phyloP scores from a whole-genome alignment of 2,888 invertebrate species.

The Omphaloscelis lunosa region DNA sequence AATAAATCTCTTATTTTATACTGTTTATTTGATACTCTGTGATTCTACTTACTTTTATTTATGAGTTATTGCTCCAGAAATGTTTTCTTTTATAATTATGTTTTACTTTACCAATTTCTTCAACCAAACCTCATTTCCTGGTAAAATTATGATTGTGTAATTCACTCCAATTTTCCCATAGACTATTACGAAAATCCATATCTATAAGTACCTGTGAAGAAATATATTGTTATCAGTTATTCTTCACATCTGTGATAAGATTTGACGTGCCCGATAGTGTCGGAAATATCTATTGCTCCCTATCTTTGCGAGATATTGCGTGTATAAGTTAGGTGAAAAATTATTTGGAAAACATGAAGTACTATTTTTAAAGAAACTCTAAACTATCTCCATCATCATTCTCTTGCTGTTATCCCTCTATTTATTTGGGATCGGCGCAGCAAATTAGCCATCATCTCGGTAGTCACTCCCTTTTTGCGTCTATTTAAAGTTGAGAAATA shows the following conservation, averaged over 20 bases:
- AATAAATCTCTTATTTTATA: no score
- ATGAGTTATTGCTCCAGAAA: neutral
- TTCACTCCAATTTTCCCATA: conserved; percentile 53
- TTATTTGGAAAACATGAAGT: conserved; percentile 6
- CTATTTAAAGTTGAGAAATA: no score
- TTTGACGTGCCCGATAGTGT: conserved; percentile 54
- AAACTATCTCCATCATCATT: neutral
- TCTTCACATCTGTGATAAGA: conserved; percentile 54
- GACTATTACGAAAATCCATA: conserved; percentile 51
- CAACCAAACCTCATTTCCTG: conserved; percentile 15
- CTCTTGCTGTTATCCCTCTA: no score
- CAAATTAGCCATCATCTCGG: no score
- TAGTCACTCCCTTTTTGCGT: no score
- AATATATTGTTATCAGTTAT: conserved; percentile 43
- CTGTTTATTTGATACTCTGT: neutral
- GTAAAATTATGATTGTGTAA: conserved; percentile 27
- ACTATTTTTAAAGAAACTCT: neutral
- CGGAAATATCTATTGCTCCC: conserved; percentile 38
- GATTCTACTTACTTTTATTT: neutral
- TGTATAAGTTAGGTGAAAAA: conserved; percentile 12
- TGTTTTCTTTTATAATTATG: neutral
- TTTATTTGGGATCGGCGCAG: no score
- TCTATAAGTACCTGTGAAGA: conserved; percentile 60
- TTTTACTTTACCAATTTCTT: neutral
- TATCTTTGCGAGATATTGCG: conserved; percentile 49